A percentile compares a stretch with the other conserved stretches of the same genome.
Evolutionary conservation across 2,113 vertebrate species (phyloP).

Genomic region (Nesoenas mayeri): DNA sequence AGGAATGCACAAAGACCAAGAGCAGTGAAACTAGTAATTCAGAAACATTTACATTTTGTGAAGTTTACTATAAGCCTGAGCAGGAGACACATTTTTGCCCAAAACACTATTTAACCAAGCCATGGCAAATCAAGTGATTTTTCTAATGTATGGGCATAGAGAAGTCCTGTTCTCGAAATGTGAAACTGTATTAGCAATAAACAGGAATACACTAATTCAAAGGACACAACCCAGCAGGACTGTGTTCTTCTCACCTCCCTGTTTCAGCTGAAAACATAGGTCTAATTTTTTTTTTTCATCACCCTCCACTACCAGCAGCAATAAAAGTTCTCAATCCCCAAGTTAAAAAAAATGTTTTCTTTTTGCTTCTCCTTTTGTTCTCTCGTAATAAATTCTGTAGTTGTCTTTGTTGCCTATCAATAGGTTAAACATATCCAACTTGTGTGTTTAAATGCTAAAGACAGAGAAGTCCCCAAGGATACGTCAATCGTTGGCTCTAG

Average conservation of each 20-base stretch:
- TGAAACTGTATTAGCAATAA: neutral
- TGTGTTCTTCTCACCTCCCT: neutral
- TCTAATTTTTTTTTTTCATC: neutral
- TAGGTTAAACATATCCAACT: slow-evolving; percentile 71
- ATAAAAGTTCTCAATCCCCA: neutral
- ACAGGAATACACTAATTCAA: neutral
- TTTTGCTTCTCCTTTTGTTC: neutral
- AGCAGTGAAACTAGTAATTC: neutral
- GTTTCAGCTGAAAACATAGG: neutral
- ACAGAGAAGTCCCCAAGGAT: slow-evolving; percentile 75
- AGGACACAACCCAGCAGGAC: neutral
- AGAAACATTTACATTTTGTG: neutral
- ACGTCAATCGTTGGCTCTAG: slow-evolving; percentile 82
- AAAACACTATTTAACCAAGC: neutral
- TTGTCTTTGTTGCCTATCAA: slow-evolving; percentile 39
- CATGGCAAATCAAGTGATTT: neutral
- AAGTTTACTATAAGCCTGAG: neutral
- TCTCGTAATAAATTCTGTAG: slow-evolving; percentile 30
- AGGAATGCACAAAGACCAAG: neutral
- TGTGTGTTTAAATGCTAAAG: slow-evolving; percentile 73
- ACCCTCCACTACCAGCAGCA: slow-evolving; percentile 3
- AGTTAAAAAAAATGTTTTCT: neutral
- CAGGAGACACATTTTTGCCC: neutral
- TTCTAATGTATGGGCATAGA: neutral
- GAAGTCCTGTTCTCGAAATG: neutral